Conservation (phyloP, 2,797 vertebrate genomes). For the Limnodromus scolopaceus region DNA sequence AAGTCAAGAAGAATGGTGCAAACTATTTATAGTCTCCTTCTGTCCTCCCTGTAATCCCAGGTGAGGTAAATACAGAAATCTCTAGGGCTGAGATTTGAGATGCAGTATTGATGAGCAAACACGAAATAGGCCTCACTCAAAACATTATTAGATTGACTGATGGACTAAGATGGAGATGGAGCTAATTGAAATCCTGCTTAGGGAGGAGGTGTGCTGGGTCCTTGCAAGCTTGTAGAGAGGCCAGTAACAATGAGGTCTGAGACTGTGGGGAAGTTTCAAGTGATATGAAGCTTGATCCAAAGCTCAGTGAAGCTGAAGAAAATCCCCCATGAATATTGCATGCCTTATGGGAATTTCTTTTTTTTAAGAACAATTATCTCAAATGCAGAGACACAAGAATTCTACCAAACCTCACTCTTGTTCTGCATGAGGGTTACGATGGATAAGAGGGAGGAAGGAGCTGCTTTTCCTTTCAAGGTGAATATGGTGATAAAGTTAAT, state of each 20-base stretch:
- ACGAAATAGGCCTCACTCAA: neutral
- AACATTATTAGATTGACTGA: neutral
- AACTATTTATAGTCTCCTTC: neutral
- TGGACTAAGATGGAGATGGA: neutral
- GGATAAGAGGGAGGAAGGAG: neutral
- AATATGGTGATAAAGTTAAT: neutral
- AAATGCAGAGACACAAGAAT: neutral
- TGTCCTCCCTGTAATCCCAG: neutral
- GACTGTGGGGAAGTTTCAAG: neutral
- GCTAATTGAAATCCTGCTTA: neutral
- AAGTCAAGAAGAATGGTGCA: neutral
- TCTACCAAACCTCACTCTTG: neutral
- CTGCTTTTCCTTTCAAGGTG: neutral
- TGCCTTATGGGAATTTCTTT: neutral
- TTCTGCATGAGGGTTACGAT: neutral
- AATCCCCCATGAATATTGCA: neutral
- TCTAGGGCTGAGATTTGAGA: neutral
- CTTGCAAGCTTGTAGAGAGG: neutral
- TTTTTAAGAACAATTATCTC: neutral
- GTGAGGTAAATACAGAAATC: conserved; percentile 11
- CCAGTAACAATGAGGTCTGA: neutral
- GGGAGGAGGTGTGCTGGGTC: neutral
- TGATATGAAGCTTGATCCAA: neutral
- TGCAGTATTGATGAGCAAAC: neutral
- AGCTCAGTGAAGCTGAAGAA: conserved; percentile 38